Evolutionary conservation across 2,888 invertebrate species (phyloP), one percentile per base, ranked within the genome.

Genomic region (Prenolepis imparis): DNA sequence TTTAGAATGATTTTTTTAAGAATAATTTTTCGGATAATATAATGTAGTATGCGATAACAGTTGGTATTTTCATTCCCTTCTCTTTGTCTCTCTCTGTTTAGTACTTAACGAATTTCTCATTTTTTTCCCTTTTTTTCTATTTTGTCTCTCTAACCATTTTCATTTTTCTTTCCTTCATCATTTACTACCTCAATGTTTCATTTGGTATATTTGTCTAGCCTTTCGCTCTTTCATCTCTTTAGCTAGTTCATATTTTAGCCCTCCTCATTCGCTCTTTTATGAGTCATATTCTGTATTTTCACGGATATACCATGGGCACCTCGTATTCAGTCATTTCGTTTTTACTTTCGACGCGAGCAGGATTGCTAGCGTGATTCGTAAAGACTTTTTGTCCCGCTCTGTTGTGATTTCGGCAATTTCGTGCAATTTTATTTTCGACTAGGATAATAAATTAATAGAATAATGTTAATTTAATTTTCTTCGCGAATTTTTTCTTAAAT

Each of bases 201-300:
- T 68, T 21, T 80, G 24, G 18, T 59, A 61, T 59, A 57, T 80
- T 39, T 66, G 57, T 55, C 21, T 44, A 59, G 55, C 32, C 48
- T 68, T 6, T 57, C 59, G 32, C n/a, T 55, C 36, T 41, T 44
- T n/a, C 57, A 9, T 67, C 78, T 70, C 59, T 68, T 78, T 61
- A 70, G 44, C 44, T 32, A 21, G 32, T 70, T 80, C 44, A 80
- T 80, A 80, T 80, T 80, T 70, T 61, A 44, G 18, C 24, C 18
- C 44, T 41, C 44, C n/a, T 12, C 68, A 21, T 12, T 8, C 70
- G 21, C n/a, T 15, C 70, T 70, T 80, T 61, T 80, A 80, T 59
- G 59, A 80, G 61, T 80, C 78, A 61, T 80, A 70, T 32, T 61
- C 72, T 4, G 28, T 59, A 80, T 80, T 80, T 80, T 80, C 70